Base-by-base conservation (phyloP, 1,140 invertebrate species). In the Phocides pigmalion region DNA sequence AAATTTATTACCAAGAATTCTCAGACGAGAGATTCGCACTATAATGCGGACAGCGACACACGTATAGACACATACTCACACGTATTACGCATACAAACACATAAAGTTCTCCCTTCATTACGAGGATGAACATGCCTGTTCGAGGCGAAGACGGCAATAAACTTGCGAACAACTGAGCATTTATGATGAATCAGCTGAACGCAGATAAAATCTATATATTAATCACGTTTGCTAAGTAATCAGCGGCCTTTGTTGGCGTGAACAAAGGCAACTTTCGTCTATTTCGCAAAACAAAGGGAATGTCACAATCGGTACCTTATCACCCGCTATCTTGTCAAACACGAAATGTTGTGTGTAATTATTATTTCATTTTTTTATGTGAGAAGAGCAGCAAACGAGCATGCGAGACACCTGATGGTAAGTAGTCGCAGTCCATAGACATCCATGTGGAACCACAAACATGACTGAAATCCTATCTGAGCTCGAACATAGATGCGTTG, bases 201-300 rank as follows among this genome's bases (percentile, higher is more conserved):
- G 4, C 28, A 46, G 54, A 58, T 32, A 58, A 58, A 58, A 51
- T 51, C 28, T 58, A 42, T 44, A 25, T 42, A 58, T 58, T 58
- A 58, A 58, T 58, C 42, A 59, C 25, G 41, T 44, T 58, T 59
- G 56, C 41, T 46, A 15, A 47, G 56, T 35, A 59, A 59, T 59
- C 41, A 46, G 39, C 16, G 12, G 54, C 20, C 25, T 58, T 56
- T 58, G 54, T 58, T 15, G 44, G 25, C 46, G 46, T 14, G n/a
- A 58, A 58, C 54, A 58, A 58, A 58, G 54, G 53, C 39, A 39
- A 22, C 22, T 11, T 58, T 22, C 39, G 22, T 28, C n/a, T 56
- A n/a, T 56, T 16, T 14, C 35, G 12, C 15, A 28, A 44, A 44
- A 46, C 44, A 51, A 51, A 32, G 17, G 4, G 12, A 51, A 16